Evolutionary conservation across 2,797 vertebrate genomes (phyloP), one percentile per base, ranked within the genome.

Genomic region (Liasis olivaceus): DNA sequence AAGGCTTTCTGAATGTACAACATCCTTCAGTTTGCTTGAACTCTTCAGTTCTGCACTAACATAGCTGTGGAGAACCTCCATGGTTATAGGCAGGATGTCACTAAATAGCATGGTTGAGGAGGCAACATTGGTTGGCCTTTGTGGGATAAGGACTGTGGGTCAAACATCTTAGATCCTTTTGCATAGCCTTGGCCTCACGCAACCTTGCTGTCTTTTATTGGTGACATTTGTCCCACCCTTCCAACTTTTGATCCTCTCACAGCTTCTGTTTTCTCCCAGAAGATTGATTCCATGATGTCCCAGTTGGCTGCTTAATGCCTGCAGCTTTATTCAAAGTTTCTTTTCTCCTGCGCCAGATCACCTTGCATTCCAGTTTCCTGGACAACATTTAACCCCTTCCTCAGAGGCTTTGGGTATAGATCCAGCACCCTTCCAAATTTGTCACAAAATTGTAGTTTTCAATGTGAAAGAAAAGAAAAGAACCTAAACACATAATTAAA

Each of bases 1-100:
- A 24, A 56, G 22, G 11, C 31, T n/a, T 17, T 31, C 15, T 13
- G 47, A 66, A 20, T 0, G 0, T 5, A 0, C 0, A 7, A 6
- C 47, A 17, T 87, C 31, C 15, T 69, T 91, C 8, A 11, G 12
- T 90, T 5, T 54, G 84, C 28, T 66, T 20, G 22, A 8, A 4
- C 63, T 66, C 14, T 64, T 9, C 13, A 24, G 63, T 64, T 81
- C 20, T 51, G 28, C 26, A 14, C 51, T 28, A 51, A 56, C 4
- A 5, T 15, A 62, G 54, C 64, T 87, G n/a, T 58, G 54, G 7
- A 4, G 58, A 31, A 87, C 15, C 1, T 59, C 60, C 60, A 64
- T 8, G 2, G 22, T 64, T 88, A 4, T 47, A 64, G 36, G 7
- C 13, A 64, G 42, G 62, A 88, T 88, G 15, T 28, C 36, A 28